Evolutionary conservation across 2,113 vertebrate genomes (phyloP), one percentile per base, ranked within the genome.

Genomic region (Haemorhous mexicanus): DNA sequence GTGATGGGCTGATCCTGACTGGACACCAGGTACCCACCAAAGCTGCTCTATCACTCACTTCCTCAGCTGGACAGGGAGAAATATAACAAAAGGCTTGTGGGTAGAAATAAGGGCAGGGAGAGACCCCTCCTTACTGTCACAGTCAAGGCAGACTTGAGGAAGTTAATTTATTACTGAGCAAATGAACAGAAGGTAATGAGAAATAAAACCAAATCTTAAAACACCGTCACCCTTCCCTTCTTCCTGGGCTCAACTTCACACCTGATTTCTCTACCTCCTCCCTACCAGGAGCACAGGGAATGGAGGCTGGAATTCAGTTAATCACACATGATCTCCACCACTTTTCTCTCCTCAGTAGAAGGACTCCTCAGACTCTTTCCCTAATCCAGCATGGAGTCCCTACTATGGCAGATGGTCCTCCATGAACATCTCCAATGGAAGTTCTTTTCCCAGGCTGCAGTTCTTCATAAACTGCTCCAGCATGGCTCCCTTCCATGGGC

Each of bases 21-120:
- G 41, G 33, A 50, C 30, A 52, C 26, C 61, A 74, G 16, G 22
- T 37, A 30, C 14, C 26, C 53, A 67, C 21, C 46, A 72, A 70
- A 72, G 80, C 41, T 15, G 6, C 24, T 66, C 58, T 72, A 28
- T 26, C 1, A 0, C 46, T 76, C 46, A 52, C 12, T 18, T 69
- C 44, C 35, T 76, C 41, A 75, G 32, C 21, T 89, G 75, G 16
- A 50, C 33, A 61, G 24, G 5, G 15, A 18, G 22, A 94, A 66
- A 76, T 6, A 9, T 1, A 75, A 27, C 0, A 0, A 70, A 64
- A 49, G 17, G 14, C 9, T 90, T 0, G 0, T 35, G 44, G 18
- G 28, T 61, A 16, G 16, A 84, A 66, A 28, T 28, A 61, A 49
- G 28, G 21, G 39, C 75, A 72, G 21, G 33, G 35, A 88, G 44